Conservation (phyloP, 2,888 invertebrate genomes). For the Andrena hattorfiana region DNA sequence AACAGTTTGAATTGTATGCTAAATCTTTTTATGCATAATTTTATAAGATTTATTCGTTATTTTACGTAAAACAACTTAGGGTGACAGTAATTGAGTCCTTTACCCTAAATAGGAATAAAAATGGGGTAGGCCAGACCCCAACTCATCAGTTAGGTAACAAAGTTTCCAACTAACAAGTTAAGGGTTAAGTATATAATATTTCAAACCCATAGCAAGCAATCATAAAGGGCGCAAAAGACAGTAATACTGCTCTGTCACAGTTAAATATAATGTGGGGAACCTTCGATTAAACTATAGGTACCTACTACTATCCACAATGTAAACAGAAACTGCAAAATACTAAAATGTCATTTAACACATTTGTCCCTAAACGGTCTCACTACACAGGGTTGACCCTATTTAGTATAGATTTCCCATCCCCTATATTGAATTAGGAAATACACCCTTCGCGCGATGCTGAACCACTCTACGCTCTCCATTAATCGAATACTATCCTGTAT, state of each 20-base stretch:
- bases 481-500: slow-evolving; percentile 69
- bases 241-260: too few relatives aligned
- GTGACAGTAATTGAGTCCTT: too few relatives aligned
- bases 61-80: too few relatives aligned
- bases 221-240: too few relatives aligned
- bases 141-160: too few relatives aligned
- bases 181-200: too few relatives aligned
- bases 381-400: slow-evolving; percentile 12
- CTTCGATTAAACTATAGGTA: not conserved
- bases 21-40: too few relatives aligned
- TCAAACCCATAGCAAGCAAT: not conserved
- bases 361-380: slow-evolving; percentile 31
- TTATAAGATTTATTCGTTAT: too few relatives aligned
- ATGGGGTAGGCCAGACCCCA: too few relatives aligned
- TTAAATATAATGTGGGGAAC: not conserved
- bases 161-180: too few relatives aligned
- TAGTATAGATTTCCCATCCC: slow-evolving; percentile 32
- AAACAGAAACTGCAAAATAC: slow-evolving; percentile 42
- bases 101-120: too few relatives aligned
- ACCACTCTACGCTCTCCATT: slow-evolving; percentile 7
- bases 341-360: slow-evolving; percentile 34
- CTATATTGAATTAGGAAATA: slow-evolving; percentile 40
- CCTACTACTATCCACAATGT: slow-evolving; percentile 10
- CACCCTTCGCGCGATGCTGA: slow-evolving; percentile 28
- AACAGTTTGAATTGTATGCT: too few relatives aligned